Base-by-base conservation (phyloP, 2,113 vertebrate species). In the Cochlearius cochlearius region DNA sequence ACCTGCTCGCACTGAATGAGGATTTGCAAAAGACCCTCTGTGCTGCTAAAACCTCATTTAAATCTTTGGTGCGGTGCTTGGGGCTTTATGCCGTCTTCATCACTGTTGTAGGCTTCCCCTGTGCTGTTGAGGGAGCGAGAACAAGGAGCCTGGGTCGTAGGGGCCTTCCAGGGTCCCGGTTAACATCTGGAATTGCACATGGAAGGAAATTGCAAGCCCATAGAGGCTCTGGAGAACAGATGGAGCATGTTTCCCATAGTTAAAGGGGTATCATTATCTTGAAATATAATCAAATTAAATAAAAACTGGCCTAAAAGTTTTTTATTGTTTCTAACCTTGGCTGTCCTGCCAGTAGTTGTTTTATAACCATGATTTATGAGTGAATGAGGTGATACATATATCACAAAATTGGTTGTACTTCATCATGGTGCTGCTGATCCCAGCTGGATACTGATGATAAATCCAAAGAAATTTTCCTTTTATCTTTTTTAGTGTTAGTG, bases 141-240 rank as follows among this genome's bases (percentile, higher is more conserved):
- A 95, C 86, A 88, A 95, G 92, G 78, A 92, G n/a, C 50, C 41
- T 56, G 74, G 63, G 80, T 89, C 2, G 0, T 14, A 21, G 71
- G 32, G 66, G 80, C 76, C n/a, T 96, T 92, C 50, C 77, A 53
- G 69, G 73, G 89, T 94, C 89, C 68, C 1, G 1, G n/a, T 78
- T 64, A 94, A 88, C 96, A 96, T 94, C 97, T 97, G 92, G 91
- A 97, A 53, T 67, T 92, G 88, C 53, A 79, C 58, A 10, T 89
- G 86, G 77, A 92, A 92, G 92, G 88, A 96, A 96, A 95, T 62
- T 81, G 80, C 75, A 86, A 79, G 62, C 66, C 89, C 52, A 2
- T 15, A 58, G 89, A 81, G 89, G 69, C 81, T 75, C 77, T 96
- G 76, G 73, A 91, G 83, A 94, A 68, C 97, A 97, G 91, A 90